Base-by-base conservation (phyloP, 2,797 vertebrate species). In the Rhyacichthys aspro region DNA sequence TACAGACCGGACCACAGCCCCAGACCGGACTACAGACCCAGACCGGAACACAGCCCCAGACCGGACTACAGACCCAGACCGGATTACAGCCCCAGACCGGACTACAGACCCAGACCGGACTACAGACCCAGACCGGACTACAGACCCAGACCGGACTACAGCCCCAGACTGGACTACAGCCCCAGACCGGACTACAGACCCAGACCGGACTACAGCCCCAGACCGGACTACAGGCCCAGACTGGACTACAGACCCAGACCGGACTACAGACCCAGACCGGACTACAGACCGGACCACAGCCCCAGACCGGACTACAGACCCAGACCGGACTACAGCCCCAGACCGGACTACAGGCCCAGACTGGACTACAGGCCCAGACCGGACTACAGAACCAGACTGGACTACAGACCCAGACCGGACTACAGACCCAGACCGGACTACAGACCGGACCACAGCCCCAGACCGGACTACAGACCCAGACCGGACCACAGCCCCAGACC, bases 371-470 rank as follows among this genome's bases (percentile, higher is more conserved):
- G n/a, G 45, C 14, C 46, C 12, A 18, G 42, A 46, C 44, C 44
- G 14, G 44, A n/a, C n/a, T n/a, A n/a, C n/a, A n/a, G 89, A 87
- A 43, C 43, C 76, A 75, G 14, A 59, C 70, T 8, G 56, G 74
- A 49, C 89, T 85, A 16, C 2, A 28, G 47, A 33, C 9, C 19
- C 32, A 33, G 9, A 33, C 16, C 19, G 42, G n/a, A 11, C 47
- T 9, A 11, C 9, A 9, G 9, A 9, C 46, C 4, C 7, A 14
- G 45, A 46, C 44, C 44, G 14, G 44, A 10, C 46, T 9, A 10
- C 8, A 75, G 14, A 59, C 70, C 9, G 56, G 74, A 49, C 89
- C 84, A 16, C 2, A 28, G 47, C 37, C 9, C 19, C 32, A 33
- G 9, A 33, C 16, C 19, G 42, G n/a, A 11, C 47, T 9, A 11